Percentiles rank a stretch among this genome's conserved stretches.
Evolutionary conservation across 2,113 vertebrate species (phyloP).

Genomic region (Tychaedon coryphoeus): DNA sequence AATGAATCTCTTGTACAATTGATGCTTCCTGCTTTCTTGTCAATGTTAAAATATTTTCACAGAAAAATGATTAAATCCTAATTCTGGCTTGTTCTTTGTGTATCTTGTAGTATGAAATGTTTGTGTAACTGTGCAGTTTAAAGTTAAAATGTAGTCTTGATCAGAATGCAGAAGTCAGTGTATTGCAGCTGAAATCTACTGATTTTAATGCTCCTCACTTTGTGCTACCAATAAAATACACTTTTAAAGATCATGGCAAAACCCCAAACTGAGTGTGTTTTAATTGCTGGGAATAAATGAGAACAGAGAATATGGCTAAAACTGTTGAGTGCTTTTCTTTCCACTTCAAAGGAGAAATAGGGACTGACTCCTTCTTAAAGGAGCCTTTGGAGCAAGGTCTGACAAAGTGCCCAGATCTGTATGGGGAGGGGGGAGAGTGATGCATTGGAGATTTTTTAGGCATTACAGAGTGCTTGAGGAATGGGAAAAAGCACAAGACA

Average conservation of each 20-base stretch:
- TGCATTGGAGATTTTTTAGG: rapidly evolving
- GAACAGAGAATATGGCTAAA: background rate
- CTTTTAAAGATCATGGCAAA: conserved; percentile 17
- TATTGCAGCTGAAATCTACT: background rate
- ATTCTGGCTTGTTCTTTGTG: background rate
- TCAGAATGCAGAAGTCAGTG: background rate
- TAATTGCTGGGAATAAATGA: background rate
- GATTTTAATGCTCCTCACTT: conserved; percentile 17
- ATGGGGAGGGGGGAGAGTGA: rapidly evolving
- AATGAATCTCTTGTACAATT: background rate
- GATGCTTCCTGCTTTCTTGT: background rate
- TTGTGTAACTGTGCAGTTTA: background rate
- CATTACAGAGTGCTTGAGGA: background rate
- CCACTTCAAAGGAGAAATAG: background rate
- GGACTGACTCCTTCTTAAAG: background rate
- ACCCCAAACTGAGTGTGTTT: background rate
- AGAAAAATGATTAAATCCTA: background rate
- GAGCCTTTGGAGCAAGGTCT: background rate
- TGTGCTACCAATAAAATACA: conserved; percentile 25
- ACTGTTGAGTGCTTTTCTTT: background rate
- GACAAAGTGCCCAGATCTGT: rapidly evolving
- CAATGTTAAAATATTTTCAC: background rate
- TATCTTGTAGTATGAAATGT: background rate
- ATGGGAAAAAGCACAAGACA: rapidly evolving
- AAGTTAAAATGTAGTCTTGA: background rate